Evolutionary conservation across 2,888 invertebrate species (phyloP).

Genomic region (Synergus itoensis): DNA sequence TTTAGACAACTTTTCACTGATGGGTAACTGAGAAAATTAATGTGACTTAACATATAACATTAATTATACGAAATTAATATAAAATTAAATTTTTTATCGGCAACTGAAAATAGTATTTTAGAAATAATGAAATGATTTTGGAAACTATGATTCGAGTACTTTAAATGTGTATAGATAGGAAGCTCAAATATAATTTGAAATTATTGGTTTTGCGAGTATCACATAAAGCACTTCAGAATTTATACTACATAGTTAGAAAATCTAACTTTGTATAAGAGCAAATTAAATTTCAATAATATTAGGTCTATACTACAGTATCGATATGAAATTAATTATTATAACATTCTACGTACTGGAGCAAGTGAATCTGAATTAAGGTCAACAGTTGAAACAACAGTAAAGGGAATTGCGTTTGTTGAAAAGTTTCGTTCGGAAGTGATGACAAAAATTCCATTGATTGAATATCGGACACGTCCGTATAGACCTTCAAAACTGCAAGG

Average conservation of each 20-base stretch:
- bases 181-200: background rate
- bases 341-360: constrained; percentile 65
- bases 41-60: no score
- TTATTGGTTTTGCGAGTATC: background rate
- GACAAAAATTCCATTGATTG: constrained; percentile 76
- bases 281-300: background rate
- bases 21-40: constrained; percentile 62
- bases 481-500: constrained; percentile 77
- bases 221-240: constrained; percentile 22
- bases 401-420: constrained; percentile 72
- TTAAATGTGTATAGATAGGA: background rate
- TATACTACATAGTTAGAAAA: no score
- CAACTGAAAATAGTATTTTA: no score
- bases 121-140: no score
- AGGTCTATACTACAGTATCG: background rate
- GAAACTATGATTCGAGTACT: no score
- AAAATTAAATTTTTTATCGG: no score
- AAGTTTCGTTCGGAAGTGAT: constrained; percentile 58
- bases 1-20: constrained; percentile 65
- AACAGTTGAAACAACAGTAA: constrained; percentile 77
- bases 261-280: background rate
- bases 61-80: no score
- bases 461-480: constrained; percentile 78
- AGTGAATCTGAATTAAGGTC: constrained; percentile 77
- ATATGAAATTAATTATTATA: background rate